A percentile compares a stretch with the other conserved stretches of the same genome.
Evolutionary conservation across 2,797 vertebrate genomes (phyloP).

Genomic region (Benthosema pterotum): DNA sequence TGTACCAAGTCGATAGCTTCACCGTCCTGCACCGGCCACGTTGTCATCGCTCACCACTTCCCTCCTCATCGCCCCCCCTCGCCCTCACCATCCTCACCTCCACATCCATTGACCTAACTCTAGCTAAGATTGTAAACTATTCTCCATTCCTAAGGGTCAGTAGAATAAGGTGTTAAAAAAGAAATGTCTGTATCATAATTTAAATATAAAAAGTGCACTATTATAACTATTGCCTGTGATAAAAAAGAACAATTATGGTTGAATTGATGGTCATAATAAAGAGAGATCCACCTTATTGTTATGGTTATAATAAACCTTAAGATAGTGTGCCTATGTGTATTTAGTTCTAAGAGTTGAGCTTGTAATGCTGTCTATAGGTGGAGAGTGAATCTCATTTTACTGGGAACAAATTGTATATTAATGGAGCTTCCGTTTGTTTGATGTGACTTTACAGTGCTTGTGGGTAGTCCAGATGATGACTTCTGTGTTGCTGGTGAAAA

Average conservation of each 20-base stretch:
- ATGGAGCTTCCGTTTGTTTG: no score
- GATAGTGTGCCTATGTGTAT: conserved; percentile 68
- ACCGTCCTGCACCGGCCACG: conserved; percentile 58
- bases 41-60: conserved; percentile 62
- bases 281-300: conserved; percentile 82
- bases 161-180: conserved; percentile 81
- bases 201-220: conserved; percentile 86
- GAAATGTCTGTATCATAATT: conserved; percentile 85
- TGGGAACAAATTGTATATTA: no score
- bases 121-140: conserved; percentile 85
- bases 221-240: conserved; percentile 86
- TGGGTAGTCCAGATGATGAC: no score
- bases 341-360: conserved; percentile 47
- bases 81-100: conserved; percentile 57
- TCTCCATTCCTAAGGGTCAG: conserved; percentile 80
- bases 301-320: conserved; percentile 82
- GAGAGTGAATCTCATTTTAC: no score
- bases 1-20: conserved; percentile 65
- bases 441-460: no score
- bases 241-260: conserved; percentile 80
- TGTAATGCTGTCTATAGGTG: no score
- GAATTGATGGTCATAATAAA: conserved; percentile 83
- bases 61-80: conserved; percentile 43
- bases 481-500: no score
- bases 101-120: conserved; percentile 72